Evolutionary conservation across 2,888 invertebrate genomes (phyloP), one percentile per base, ranked within the genome.

Genomic region (Agonopterix subpropinquella): DNA sequence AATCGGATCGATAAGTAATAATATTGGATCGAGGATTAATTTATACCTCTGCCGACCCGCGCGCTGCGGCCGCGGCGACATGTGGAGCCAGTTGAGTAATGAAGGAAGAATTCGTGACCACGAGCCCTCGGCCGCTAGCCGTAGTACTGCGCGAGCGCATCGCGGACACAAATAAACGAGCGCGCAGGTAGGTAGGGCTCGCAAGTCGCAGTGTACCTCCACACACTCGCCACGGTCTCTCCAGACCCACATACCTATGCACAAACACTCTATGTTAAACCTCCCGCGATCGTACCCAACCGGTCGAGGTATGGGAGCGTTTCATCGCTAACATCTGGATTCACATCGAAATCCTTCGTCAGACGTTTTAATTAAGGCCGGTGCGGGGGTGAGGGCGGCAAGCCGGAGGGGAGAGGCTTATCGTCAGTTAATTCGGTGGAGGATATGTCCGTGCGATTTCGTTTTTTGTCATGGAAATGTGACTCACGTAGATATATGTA

Each of bases 361-460:
- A 67, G 68, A 70, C 65, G 62, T 69, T 74, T 73, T 74, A 73
- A 74, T 73, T 72, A 73, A 67, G 70, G 60, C 50, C 48, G 52
- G 39, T 48, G 57, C 53, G 64, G 60, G 58, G 48, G 39, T 39
- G 39, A 9, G 39, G 39, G 39, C 39, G 39, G 28, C 28, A 7
- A 28, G 5, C 5, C 49, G 44, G 49, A 46, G 55, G 47, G 46
- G 58, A 45, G 49, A 51, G 55, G 63, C 62, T 72, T 69, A 74
- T 73, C 72, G 69, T 55, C 51, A 53, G 57, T 62, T 66, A 28
- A 28, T 28, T 28, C 28, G 28, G 28, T 28, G 5, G 28, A 28
- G 28, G 28, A 28, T 28, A 28, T 28, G 28, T 28, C 28, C 4
- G 28, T 28, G 28, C 28, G 28, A 28, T 28, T 28, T 28, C 28